phyloP scores from a whole-genome alignment of 2,797 vertebrate species.

The Lophura swinhoii region DNA sequence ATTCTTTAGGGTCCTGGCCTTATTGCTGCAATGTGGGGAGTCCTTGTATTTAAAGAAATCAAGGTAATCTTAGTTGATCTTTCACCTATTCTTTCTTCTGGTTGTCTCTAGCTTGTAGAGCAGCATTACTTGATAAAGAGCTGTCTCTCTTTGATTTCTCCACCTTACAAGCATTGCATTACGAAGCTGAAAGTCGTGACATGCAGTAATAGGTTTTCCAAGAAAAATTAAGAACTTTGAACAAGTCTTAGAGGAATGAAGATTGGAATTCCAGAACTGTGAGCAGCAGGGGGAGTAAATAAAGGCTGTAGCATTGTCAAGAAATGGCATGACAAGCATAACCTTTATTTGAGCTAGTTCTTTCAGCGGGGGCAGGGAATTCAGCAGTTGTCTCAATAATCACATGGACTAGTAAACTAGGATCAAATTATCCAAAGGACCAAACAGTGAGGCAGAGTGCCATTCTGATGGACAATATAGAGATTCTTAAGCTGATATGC shows the following conservation, averaged over 20 bases:
- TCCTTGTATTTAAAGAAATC: conserved; percentile 88
- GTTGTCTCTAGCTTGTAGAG: neutral
- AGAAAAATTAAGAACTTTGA: neutral
- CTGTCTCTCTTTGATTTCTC: neutral
- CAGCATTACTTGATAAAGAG: neutral
- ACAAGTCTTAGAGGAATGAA: neutral
- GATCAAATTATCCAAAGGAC: neutral
- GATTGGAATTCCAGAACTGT: neutral
- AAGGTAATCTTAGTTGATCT: conserved; percentile 68
- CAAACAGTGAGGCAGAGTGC: neutral
- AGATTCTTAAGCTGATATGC: neutral
- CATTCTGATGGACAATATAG: neutral
- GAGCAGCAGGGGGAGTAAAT: neutral
- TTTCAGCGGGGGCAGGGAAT: neutral
- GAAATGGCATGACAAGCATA: neutral
- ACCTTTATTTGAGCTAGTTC: neutral
- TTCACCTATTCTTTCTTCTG: neutral
- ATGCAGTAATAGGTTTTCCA: neutral
- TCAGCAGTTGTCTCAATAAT: neutral
- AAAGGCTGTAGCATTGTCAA: neutral
- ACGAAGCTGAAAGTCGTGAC: neutral
- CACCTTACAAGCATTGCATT: neutral
- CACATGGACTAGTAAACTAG: neutral
- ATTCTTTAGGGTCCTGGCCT: conserved; percentile 86
- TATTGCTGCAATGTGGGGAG: conserved; percentile 89